Base-by-base conservation (phyloP, 2,888 invertebrate genomes). In the Biston betularia region DNA sequence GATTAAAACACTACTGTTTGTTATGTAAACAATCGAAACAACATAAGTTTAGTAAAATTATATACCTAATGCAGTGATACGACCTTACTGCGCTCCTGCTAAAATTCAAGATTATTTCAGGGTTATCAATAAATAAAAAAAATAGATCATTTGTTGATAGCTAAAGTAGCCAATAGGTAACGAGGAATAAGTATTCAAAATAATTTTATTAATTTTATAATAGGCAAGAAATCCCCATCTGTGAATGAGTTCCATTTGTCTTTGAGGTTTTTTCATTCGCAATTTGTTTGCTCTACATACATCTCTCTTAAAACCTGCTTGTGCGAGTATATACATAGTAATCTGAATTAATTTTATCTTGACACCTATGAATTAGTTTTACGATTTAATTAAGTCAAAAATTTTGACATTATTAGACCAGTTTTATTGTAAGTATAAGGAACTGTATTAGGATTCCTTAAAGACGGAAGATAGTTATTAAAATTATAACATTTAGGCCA, bases 401-500 rank as follows among this genome's bases (percentile, higher is more conserved):
- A 44, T 55, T 42, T 53, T 34, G 24, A 35, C 44, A 55, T 63
- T 57, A 14, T 53, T 55, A 49, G 35, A 46, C 57, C 33, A 61
- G 56, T 60, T 56, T 56, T 56, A 35, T 60, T 61, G 24, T 60
- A 49, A 44, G 14, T 50, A 24, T 59, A 24, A 60, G 45, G 54
- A 70, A 62, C 45, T 53, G 24, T 34, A 24, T 44, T 6, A 48
- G 24, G 55, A 59, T 60, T 38, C 14, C 34, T 46, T 5, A 63
- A 35, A 60, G 60, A 59, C 65, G 70, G 61, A 67, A 69, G 50
- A 50, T 67, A 35, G 59, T 48, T 65, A 72, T 71, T 74, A 57
- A 71, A 72, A 74, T 72, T 71, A 53, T 71, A 71, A 65, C 71
- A 72, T 74, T 72, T 70, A 56, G 42, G 42, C 38, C 52, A 71